Percentiles rank a stretch among this genome's conserved stretches.
phyloP scores from a whole-genome alignment of 2,797 vertebrate species.

The Betta splendens region DNA sequence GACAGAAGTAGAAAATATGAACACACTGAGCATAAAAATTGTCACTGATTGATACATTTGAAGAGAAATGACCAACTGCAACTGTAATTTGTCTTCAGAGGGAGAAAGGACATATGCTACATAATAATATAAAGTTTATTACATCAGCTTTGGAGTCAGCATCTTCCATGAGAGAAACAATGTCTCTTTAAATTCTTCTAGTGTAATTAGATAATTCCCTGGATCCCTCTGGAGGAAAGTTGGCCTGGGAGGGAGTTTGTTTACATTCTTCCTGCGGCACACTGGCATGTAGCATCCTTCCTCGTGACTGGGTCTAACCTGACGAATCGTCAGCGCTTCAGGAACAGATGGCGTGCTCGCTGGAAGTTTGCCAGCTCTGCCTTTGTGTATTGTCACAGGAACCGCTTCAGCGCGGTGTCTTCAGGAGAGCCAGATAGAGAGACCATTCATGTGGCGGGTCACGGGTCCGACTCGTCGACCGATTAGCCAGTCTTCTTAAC shows the following conservation, averaged over 20 bases:
- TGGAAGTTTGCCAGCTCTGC: slow-evolving; percentile 36
- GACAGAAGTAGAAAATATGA: neutral
- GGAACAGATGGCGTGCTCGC: slow-evolving; percentile 47
- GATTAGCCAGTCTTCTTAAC: slow-evolving; percentile 44
- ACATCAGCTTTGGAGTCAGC: slow-evolving; percentile 13
- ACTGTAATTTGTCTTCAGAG: neutral
- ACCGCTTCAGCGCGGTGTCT: slow-evolving; percentile 21
- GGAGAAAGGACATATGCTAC: neutral
- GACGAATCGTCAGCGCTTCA: slow-evolving; percentile 44
- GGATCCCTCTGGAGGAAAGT: neutral
- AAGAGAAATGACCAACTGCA: neutral
- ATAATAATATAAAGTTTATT: neutral
- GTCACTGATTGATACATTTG: neutral
- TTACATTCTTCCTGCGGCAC: slow-evolving; percentile 27
- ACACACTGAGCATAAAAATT: neutral
- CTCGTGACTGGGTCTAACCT: slow-evolving; percentile 45
- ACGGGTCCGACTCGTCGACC: slow-evolving; percentile 30
- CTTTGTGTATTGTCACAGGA: slow-evolving; percentile 32
- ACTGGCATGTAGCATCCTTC: slow-evolving; percentile 30
- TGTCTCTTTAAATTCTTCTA: neutral
- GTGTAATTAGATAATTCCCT: neutral
- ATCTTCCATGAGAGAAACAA: neutral
- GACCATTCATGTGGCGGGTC: slow-evolving; percentile 44
- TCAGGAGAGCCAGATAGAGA: slow-evolving; percentile 34
- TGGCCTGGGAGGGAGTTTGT: slow-evolving; percentile 36